Base-by-base conservation (phyloP, 2,797 vertebrate species). In the Xerus rutilus region DNA sequence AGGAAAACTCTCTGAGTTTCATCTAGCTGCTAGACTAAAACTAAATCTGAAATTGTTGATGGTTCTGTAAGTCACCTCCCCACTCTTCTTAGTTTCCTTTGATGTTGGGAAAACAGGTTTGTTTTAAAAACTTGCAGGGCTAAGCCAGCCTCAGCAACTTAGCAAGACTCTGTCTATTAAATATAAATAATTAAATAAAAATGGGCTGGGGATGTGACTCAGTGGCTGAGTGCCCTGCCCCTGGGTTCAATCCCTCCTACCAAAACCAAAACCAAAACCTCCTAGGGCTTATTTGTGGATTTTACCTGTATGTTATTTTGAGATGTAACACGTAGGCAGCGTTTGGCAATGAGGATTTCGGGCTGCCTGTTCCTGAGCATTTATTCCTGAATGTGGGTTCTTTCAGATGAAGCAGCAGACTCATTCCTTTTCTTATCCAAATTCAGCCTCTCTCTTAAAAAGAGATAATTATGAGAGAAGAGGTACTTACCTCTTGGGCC, bases 271-370 rank as follows among this genome's bases (percentile, higher is more conserved):
- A 18, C 18, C 20, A 57, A 57, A 57, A 21, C 54, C 54, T 57
- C 54, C 52, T 49, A n/a, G 30, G 17, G 13, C 90, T 81, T 39
- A 59, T 74, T 72, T 65, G 10, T 78, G n/a, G n/a, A 8, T 59
- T 89, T 79, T 74, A 28, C 32, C 77, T 96, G 73, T 73, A 15
- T 45, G 52, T 87, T 30, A 18, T 83, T 92, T 77, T 47, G 77
- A 92, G 35, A 69, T 47, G 82, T 45, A 57, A 64, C 32, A 52
- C 2, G 5, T 52, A 85, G 15, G 14, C 43, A 72, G 47, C 69
- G 15, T 43, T 77, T 72, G 78, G 84, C 76, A 94, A 69, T 62
- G 91, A 87, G 23, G 59, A 47, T 39, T 92, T 30, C 47, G 25
- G 43, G 43, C 49, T 74, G 28, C 17, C 83, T 73, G 23, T 89